Evolutionary conservation across 2,888 invertebrate genomes (phyloP).

Genomic region (Hyposoter dolosus): DNA sequence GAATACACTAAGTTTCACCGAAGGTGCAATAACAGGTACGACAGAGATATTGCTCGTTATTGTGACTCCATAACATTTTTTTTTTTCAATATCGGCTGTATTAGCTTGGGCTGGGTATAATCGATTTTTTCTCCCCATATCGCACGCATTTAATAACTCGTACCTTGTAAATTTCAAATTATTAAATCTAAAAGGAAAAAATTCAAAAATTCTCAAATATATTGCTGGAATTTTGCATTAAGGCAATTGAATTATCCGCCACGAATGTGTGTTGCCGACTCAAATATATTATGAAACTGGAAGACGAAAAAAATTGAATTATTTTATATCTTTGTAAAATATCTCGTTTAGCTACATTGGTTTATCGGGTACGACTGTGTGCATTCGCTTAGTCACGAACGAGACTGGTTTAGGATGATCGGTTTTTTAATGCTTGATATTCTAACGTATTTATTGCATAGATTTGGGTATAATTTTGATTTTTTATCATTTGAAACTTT

Average conservation of each 20-base stretch:
- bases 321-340: conserved; percentile 5
- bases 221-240: neutral
- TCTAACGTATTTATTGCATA: neutral
- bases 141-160: neutral
- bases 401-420: neutral
- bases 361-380: conserved; percentile 1
- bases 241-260: conserved; percentile 11
- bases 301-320: neutral
- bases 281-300: neutral
- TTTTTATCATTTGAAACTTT: neutral
- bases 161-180: conserved; percentile 3
- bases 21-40: conserved; percentile 4
- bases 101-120: neutral
- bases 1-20: conserved; percentile 5
- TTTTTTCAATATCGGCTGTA: neutral
- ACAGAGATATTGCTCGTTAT: neutral
- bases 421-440: neutral
- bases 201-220: neutral
- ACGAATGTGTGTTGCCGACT: neutral
- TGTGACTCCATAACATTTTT: neutral
- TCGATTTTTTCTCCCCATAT: conserved; percentile 12
- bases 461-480: neutral
- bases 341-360: neutral
- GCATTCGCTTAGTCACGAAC: neutral
- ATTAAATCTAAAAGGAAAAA: neutral